Conservation (phyloP, 2,888 invertebrate genomes). For the Dromius quadrimaculatus region DNA sequence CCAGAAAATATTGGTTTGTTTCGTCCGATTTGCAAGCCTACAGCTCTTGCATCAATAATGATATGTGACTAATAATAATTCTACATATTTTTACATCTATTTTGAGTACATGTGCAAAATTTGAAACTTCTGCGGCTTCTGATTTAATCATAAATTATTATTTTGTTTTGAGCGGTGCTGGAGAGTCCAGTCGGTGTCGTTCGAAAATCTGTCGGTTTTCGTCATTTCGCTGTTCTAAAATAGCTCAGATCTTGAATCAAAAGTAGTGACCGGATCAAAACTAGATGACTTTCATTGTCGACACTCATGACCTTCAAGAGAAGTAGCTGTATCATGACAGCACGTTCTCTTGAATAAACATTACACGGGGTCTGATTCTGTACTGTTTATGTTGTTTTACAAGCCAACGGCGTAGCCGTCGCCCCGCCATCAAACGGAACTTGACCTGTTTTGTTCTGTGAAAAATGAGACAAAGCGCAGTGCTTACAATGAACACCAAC, state of each 20-base stretch:
- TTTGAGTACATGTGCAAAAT: no score
- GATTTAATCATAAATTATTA: neutral
- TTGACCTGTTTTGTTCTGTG: constrained; percentile 24
- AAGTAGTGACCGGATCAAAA: no score
- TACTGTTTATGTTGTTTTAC: constrained; percentile 1
- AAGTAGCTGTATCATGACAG: constrained; percentile 15
- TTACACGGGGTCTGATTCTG: neutral
- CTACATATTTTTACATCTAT: no score
- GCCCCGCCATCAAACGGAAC: constrained; percentile 30
- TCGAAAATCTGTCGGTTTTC: neutral
- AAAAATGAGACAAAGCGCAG: no score
- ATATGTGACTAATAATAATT: no score
- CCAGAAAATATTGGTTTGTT: no score
- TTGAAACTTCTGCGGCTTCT: neutral
- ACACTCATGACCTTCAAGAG: constrained; percentile 18
- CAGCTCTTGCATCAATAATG: no score
- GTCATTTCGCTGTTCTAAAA: no score
- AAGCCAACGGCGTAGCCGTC: neutral
- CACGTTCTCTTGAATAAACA: neutral
- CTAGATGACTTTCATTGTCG: constrained; percentile 32
- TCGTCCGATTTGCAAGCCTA: no score
- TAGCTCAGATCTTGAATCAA: no score
- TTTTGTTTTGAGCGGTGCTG: neutral
- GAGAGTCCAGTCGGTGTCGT: neutral
- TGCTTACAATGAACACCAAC: no score